Base-by-base conservation (phyloP, 1,140 invertebrate species). In the Drosophila seguyi region DNA sequence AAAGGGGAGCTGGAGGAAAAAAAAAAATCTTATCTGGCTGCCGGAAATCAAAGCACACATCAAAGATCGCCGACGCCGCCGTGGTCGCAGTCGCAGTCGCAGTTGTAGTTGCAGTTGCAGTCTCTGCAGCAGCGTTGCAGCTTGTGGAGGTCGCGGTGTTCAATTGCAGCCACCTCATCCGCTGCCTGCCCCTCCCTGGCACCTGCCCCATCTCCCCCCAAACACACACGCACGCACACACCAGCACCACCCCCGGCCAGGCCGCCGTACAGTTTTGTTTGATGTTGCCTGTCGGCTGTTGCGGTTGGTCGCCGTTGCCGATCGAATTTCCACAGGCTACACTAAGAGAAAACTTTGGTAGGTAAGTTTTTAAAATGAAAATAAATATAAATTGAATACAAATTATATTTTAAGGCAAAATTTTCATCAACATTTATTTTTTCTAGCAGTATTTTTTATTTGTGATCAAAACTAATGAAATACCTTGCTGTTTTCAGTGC, bases 11-110 rank as follows among this genome's bases (percentile, higher is more conserved):
- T 5, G 13, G 27, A 36, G 25, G 65, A 22, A 39, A 31, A 69
- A 77, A 69, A 91, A 88, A 69, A 91, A 88, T 91, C 88, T 91
- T 91, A 91, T 91, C 88, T 88, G 63, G 68, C 84, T 84, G 88
- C 88, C 88, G 88, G 88, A 91, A 91, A 91, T 91, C 88, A 91
- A 91, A 91, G 88, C 75, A 78, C 72, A 91, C 88, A 85, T 91
- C 88, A 91, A 91, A 91, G 88, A 74, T 76, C 59, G 57, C 78
- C 71, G 79, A 62, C 81, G 31, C 50, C 50, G 31, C 3, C 52
- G 67, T 69, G 62, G 83, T 42, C 82, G 45, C 38, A 20, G 77
- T 69, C 55, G 56, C 22, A 27, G 47, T 48, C 20, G 62, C 10
- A 41, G 44, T 47, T 18, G 50, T 39, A 59, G 55, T 34, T 47